Evolutionary conservation across 1,140 invertebrate species (phyloP), one percentile per base, ranked within the genome.

Genomic region (Rhagoletis zephyria): DNA sequence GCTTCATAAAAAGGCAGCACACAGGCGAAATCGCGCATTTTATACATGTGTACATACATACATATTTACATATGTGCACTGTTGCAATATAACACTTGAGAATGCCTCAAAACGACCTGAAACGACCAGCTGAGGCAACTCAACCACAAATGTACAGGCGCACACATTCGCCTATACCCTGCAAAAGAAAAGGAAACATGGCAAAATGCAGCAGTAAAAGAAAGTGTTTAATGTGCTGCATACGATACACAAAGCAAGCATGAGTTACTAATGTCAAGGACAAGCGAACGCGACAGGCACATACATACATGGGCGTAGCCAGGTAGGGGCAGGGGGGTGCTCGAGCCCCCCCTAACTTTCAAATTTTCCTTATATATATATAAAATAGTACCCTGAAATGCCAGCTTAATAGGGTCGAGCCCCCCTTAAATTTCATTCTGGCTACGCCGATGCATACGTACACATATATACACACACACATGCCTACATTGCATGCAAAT

Each of bases 201-300:
- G 45, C 70, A 16, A 56, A 19, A 30, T 56, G 48, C 56, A 56
- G 42, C 45, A 10, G 48, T 51, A 59, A 81, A 81, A 81, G 45
- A 81, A 81, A 81, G 19, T 1, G 48, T 30, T 14, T 42, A 56
- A 19, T 48, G 40, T 14, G 48, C 48, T 56, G 74, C 48, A 59
- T 16, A 14, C 7, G 74, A 81, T 51, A 56, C 48, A 81, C n/a
- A 48, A 81, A 51, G 56, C 74, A n/a, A 14, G 74, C 74, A 56
- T 59, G 74, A 51, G 56, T 56, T 81, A n/a, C 48, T 81, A 81
- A 81, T 81, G 74, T n/a, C 74, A 81, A 81, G 74, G 74, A 19
- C 74, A 81, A 19, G 16, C n/a, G 19, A 10, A 9, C 1, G 7
- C 30, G 64, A 67, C 64, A 19, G n/a, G 40, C 19, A 30, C 6